These are phyloP conservation scores for Lateolabrax maculatus DNA, from an alignment of 2,797 vertebrate species.

Conservation along the genomic window DNA sequence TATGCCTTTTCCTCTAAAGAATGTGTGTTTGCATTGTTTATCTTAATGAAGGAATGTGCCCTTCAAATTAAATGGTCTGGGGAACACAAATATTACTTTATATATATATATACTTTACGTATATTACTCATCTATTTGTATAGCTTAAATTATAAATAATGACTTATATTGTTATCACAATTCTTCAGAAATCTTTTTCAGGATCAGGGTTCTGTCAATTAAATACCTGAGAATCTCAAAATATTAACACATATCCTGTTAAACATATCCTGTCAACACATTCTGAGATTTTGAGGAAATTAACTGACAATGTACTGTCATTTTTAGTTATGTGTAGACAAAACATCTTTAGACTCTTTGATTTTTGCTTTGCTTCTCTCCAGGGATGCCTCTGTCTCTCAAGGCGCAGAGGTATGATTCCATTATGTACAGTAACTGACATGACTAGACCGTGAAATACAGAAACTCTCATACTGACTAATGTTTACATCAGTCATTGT, in stretches of 20 bases:
- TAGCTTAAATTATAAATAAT: neutral
- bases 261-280: no score
- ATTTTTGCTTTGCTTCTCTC: neutral
- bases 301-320: no score
- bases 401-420: constrained; percentile 20
- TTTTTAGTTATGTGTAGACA: no score
- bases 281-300: no score
- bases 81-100: no score
- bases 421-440: constrained; percentile 20
- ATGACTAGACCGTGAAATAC: constrained; percentile 29
- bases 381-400: constrained; percentile 17
- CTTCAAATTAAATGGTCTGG: neutral
- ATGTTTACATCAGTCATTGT: no score
- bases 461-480: no score
- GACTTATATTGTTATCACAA: neutral
- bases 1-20: neutral
- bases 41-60: neutral
- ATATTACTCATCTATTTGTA: no score
- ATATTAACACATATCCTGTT: neutral
- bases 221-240: neutral
- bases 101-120: no score
- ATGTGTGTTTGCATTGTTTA: neutral
- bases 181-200: neutral
- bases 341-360: no score
- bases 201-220: neutral